A percentile compares a stretch with the other conserved stretches of the same genome.
These are phyloP conservation scores for Trematomus loennbergii DNA, from an alignment of 2,113 vertebrate species.

Conservation along the genomic window DNA sequence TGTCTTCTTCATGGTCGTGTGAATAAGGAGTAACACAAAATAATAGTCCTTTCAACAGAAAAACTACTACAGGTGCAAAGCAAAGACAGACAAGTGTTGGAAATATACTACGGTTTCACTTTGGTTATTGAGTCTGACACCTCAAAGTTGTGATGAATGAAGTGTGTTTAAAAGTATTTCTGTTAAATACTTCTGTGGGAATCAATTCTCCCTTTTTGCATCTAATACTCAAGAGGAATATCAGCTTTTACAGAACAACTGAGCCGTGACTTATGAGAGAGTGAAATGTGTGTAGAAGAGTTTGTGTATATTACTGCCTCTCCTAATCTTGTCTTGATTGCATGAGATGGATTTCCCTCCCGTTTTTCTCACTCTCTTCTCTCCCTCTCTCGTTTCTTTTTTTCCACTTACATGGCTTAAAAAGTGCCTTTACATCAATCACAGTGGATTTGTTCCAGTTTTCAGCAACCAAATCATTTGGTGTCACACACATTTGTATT, in stretches of 20 bases:
- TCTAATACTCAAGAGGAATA: conserved; percentile 24
- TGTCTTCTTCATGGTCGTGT: not conserved
- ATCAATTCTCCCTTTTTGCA: conserved; percentile 2
- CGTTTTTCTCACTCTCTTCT: conserved; percentile 27
- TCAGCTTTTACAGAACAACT: conserved; percentile 25
- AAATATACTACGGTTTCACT: conserved; percentile 35
- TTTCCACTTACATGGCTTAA: conserved; percentile 20
- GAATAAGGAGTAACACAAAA: conserved; percentile 22
- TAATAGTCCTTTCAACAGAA: conserved; percentile 1
- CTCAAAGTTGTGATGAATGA: conserved; percentile 41
- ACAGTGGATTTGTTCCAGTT: conserved; percentile 51
- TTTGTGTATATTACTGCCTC: conserved; percentile 41
- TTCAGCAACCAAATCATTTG: conserved; percentile 44
- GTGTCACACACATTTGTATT: conserved; percentile 29
- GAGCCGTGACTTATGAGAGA: conserved; percentile 52
- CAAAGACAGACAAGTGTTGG: not conserved
- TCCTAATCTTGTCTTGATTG: conserved; percentile 54
- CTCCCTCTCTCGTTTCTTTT: not conserved
- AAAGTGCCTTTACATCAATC: conserved; percentile 42
- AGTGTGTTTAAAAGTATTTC: conserved; percentile 39
- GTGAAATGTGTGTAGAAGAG: conserved; percentile 33
- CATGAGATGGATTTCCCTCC: conserved; percentile 51
- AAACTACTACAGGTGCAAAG: conserved; percentile 31
- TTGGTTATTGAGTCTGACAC: conserved; percentile 30
- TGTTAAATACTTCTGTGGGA: conserved; percentile 23